Evolutionary conservation across 2,113 vertebrate species (phyloP).

Genomic region (Gobio gobio): DNA sequence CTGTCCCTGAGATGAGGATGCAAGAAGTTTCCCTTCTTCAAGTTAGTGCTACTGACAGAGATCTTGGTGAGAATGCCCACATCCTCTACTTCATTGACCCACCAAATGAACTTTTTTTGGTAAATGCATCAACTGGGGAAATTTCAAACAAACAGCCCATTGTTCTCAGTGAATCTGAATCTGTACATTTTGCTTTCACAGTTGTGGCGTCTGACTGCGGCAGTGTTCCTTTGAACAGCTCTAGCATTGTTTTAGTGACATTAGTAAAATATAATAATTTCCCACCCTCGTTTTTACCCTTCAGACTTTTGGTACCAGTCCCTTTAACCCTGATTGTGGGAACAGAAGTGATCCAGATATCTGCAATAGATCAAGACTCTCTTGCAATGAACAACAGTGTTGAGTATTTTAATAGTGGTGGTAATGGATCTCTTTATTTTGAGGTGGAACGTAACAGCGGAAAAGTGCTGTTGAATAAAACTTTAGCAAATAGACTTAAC

Average conservation of each 20-base stretch:
- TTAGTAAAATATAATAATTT: slow-evolving; percentile 70
- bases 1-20: slow-evolving; percentile 65
- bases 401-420: slow-evolving; percentile 68
- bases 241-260: slow-evolving; percentile 64
- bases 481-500: slow-evolving; percentile 58
- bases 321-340: slow-evolving; percentile 68
- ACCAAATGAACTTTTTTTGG: slow-evolving; percentile 70
- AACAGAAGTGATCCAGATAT: slow-evolving; percentile 68
- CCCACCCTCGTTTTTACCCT: slow-evolving; percentile 70
- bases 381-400: slow-evolving; percentile 55
- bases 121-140: slow-evolving; percentile 71
- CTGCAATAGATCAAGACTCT: slow-evolving; percentile 70
- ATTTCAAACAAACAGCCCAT: slow-evolving; percentile 71
- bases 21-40: slow-evolving; percentile 67
- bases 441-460: slow-evolving; percentile 68
- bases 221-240: slow-evolving; percentile 59
- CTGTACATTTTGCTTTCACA: slow-evolving; percentile 65
- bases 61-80: slow-evolving; percentile 67
- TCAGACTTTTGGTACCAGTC: slow-evolving; percentile 62
- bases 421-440: slow-evolving; percentile 74
- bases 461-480: slow-evolving; percentile 64
- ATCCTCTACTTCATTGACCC: slow-evolving; percentile 74
- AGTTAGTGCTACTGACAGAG: slow-evolving; percentile 71
- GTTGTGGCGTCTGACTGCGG: slow-evolving; percentile 72
- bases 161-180: slow-evolving; percentile 44